Evolutionary conservation across 2,888 invertebrate species (phyloP), one percentile per base, ranked within the genome.

Genomic region (Myopa testacea): DNA sequence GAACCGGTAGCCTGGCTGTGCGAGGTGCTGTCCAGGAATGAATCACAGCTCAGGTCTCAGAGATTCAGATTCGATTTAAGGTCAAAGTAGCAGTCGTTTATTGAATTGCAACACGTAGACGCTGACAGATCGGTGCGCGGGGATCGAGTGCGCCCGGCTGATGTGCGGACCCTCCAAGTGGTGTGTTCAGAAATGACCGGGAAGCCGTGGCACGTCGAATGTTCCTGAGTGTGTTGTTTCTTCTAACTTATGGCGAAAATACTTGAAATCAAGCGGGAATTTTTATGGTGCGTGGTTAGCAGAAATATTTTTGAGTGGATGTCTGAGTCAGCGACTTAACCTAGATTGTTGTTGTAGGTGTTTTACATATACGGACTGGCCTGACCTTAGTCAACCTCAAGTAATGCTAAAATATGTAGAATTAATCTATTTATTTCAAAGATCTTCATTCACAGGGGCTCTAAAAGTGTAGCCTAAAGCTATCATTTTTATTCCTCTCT

Each of bases 161-260:
- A 67, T 40, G 40, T 67, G n/a, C 67, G 40, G 67, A 37, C 67
- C 67, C 67, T 38, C 67, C 67, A 67, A 19, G n/a, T 67, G 37
- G 34, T 63, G 34, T 37, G 10, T 10, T 14, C 34, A 2, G 0
- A 4, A 5, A 3, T 5, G 16, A 16, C 55, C 55, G 55, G n/a
- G 55, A n/a, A n/a, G 55, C 16, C 55, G 16, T 55, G 14, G 16
- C 55, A 8, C 10, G 14, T 55, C 14, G 55, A 6, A 12, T 19
- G 37, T 5, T 26, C 63, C 14, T 6, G 8, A 34, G 37, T 63
- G 12, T 63, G 8, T 26, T 2, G 37, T 37, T 34, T 26, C 67
- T 55, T 55, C 10, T 12, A 16, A n/a, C n/a, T 16, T 55, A 55
- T 12, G n/a, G 14, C 40, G 16, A 40, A n/a, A 40, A 16, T 10